A percentile compares a stretch with the other conserved stretches of the same genome.
phyloP scores from a whole-genome alignment of 2,113 vertebrate genomes.

The Donacobius atricapilla region DNA sequence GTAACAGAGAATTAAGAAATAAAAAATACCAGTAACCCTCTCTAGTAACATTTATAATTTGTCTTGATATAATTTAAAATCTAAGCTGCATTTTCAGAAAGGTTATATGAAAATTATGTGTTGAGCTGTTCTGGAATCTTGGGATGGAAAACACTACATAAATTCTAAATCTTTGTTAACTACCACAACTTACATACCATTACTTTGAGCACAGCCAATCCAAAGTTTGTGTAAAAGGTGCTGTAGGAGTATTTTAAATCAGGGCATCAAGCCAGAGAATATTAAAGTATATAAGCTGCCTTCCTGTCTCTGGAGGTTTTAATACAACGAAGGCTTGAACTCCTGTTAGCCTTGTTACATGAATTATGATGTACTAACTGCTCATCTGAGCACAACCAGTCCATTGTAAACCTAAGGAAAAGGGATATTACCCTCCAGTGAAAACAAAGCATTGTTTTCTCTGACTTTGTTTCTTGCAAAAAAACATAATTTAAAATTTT shows the following conservation, averaged over 20 bases:
- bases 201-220: neutral
- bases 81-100: neutral
- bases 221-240: neutral
- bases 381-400: neutral
- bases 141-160: neutral
- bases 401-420: neutral
- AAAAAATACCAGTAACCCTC: neutral
- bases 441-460: neutral
- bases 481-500: neutral
- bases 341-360: constrained; percentile 23
- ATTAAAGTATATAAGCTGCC: constrained; percentile 1
- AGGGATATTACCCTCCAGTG: neutral
- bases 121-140: neutral
- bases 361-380: neutral
- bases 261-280: constrained; percentile 7
- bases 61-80: neutral
- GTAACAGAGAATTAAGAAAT: neutral
- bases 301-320: neutral
- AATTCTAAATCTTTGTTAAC: neutral
- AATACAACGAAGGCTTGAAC: neutral
- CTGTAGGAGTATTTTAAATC: neutral
- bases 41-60: neutral
- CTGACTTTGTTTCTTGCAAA: neutral
- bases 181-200: neutral
- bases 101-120: neutral